These are phyloP conservation scores for Drosophila navojoa DNA, from an alignment of 1,140 invertebrate species.

Conservation along the genomic window DNA sequence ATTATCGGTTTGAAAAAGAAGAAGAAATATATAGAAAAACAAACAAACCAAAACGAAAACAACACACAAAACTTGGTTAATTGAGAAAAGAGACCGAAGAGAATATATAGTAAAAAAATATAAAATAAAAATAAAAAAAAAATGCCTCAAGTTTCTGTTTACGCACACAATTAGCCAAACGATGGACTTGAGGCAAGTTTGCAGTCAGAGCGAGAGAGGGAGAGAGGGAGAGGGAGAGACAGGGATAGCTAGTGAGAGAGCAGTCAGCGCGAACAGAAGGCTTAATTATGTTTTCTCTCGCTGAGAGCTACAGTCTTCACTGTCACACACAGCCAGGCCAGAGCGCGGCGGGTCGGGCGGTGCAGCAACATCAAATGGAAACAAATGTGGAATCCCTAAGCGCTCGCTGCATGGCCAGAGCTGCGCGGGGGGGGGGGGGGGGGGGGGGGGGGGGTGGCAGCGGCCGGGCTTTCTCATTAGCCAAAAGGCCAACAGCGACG, in stretches of 20 bases:
- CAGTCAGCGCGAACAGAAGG: neutral
- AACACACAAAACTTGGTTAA: neutral
- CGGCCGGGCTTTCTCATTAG: conserved; percentile 26
- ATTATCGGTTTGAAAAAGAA: neutral
- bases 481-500: conserved; percentile 4
- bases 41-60: neutral
- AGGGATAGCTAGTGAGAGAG: too few species aligned
- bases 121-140: too few species aligned
- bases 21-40: neutral
- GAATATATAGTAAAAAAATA: neutral
- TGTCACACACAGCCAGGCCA: neutral
- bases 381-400: conserved; percentile 28
- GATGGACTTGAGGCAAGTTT: too few species aligned
- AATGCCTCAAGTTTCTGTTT: neutral
- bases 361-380: conserved; percentile 14
- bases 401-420: conserved; percentile 13
- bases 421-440: neutral
- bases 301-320: conserved; percentile 2
- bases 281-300: neutral
- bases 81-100: neutral
- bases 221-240: too few species aligned
- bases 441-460: neutral
- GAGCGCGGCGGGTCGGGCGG: too few species aligned
- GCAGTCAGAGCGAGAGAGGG: too few species aligned
- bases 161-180: too few species aligned